Conservation (phyloP, 2,888 invertebrate genomes). For the Plagiodera versicolora region DNA sequence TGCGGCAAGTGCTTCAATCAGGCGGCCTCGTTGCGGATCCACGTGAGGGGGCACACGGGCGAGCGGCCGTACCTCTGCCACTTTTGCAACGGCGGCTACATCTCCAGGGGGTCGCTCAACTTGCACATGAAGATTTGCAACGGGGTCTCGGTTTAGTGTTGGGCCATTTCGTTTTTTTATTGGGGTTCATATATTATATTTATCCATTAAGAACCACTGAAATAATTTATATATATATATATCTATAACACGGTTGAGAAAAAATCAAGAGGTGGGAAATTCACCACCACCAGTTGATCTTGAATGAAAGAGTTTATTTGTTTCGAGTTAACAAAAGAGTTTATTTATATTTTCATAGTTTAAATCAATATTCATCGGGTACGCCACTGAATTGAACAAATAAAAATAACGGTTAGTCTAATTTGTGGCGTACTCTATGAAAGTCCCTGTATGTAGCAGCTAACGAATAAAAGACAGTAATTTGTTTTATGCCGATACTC, state of each 20-base stretch:
- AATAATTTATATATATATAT: background rate
- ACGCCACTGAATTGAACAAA: no score
- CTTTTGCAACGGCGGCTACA: slow-evolving; percentile 43
- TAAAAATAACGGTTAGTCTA: no score
- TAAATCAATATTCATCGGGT: no score
- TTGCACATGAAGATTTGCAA: slow-evolving; percentile 43
- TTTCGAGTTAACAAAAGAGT: background rate
- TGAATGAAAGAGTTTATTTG: background rate
- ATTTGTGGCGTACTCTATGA: no score
- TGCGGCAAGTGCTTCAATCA: slow-evolving; percentile 51
- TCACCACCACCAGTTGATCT: no score
- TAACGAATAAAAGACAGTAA: background rate
- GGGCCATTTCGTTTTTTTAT: no score
- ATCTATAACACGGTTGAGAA: background rate
- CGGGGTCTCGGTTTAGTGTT: slow-evolving; percentile 30
- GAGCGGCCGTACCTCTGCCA: slow-evolving; percentile 48
- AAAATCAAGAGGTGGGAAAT: background rate
- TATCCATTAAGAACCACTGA: background rate
- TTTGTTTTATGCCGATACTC: background rate
- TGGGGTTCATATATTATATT: background rate
- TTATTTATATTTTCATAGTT: background rate
- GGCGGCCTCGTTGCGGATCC: slow-evolving; percentile 44
- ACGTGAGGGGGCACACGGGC: slow-evolving; percentile 47
- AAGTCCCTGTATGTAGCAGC: no score
- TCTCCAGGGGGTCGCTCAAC: slow-evolving; percentile 44